These are phyloP conservation scores for Pseudonaja textilis DNA, from an alignment of 2,113 vertebrate species.

Conservation along the genomic window DNA sequence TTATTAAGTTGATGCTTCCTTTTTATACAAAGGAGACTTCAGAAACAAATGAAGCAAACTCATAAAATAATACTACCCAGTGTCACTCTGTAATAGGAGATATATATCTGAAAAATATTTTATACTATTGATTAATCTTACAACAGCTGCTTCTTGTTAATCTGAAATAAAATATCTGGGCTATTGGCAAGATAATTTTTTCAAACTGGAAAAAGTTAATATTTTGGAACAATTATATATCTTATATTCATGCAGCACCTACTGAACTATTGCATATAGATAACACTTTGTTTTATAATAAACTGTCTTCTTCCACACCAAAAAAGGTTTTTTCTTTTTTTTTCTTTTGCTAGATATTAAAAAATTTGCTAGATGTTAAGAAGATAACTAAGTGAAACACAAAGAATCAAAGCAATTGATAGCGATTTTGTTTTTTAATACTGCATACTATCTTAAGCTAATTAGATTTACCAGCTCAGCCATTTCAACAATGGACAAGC, in stretches of 20 bases:
- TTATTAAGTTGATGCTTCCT: conserved; percentile 12
- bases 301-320: conserved; percentile 47
- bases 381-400: conserved; percentile 40
- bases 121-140: conserved; percentile 53
- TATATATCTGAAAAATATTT: conserved; percentile 38
- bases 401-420: conserved; percentile 29
- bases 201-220: conserved; percentile 57
- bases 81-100: conserved; percentile 55
- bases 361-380: conserved; percentile 24
- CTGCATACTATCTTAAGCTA: neutral
- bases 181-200: conserved; percentile 53
- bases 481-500: neutral
- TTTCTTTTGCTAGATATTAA: neutral
- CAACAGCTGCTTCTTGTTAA: conserved; percentile 58
- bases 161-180: too few relatives aligned
- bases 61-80: conserved; percentile 56
- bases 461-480: neutral
- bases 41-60: conserved; percentile 16
- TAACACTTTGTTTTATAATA: conserved; percentile 50
- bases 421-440: conserved; percentile 8
- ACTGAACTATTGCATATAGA: conserved; percentile 57
- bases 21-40: conserved; percentile 16
- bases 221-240: conserved; percentile 43
- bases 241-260: conserved; percentile 56
- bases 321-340: conserved; percentile 22